Evolutionary conservation across 2,113 vertebrate species (phyloP).

Genomic region (Pristiophorus japonicus): DNA sequence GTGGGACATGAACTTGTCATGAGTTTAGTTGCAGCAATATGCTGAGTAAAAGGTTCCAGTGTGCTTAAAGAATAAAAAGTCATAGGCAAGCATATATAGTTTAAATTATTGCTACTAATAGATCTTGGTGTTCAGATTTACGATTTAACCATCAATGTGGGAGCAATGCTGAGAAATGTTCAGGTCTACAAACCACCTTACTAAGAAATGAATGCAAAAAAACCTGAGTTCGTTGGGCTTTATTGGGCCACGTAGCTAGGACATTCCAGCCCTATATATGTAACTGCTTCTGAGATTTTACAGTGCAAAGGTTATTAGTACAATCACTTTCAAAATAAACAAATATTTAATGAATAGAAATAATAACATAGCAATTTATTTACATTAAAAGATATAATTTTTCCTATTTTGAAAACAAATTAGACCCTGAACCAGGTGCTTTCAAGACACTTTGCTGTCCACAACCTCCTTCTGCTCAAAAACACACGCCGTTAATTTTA

Average conservation of each 20-base stretch:
- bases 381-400: too few relatives aligned
- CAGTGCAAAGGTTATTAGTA: not conserved
- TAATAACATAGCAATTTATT: not conserved
- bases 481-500: too few relatives aligned
- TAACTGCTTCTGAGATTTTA: not conserved
- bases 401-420: too few relatives aligned
- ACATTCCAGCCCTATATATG: not conserved
- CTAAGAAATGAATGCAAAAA: not conserved
- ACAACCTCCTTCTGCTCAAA: too few relatives aligned
- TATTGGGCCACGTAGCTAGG: not conserved
- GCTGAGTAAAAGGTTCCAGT: not conserved
- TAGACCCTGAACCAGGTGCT: too few relatives aligned
- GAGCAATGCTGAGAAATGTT: not conserved
- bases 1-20: not conserved
- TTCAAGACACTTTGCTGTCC: too few relatives aligned
- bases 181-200: not conserved
- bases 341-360: not conserved
- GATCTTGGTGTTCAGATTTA: not conserved
- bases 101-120: not conserved
- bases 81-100: not conserved
- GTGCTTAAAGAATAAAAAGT: not conserved
- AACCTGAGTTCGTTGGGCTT: too few relatives aligned
- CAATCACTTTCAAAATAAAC: not conserved
- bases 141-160: not conserved
- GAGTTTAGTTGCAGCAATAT: not conserved